Evolutionary conservation across 1,140 invertebrate genomes (phyloP).

Genomic region (Meloidogyne floridensis): DNA sequence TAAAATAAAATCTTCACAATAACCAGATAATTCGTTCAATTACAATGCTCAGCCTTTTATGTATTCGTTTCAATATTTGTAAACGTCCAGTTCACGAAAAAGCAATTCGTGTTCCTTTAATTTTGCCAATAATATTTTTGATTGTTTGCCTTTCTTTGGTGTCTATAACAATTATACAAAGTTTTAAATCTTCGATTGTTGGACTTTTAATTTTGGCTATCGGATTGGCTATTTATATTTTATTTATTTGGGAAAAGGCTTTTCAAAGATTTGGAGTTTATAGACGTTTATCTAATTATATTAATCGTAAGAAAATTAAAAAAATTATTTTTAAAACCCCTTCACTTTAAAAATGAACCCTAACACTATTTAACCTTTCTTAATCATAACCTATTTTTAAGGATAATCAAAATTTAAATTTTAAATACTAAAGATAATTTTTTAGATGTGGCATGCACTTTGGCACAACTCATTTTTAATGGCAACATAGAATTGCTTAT

Average conservation of each 20-base stretch:
- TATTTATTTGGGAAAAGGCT: slow-evolving; percentile 34
- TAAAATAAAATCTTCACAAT: not conserved
- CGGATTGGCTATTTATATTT: slow-evolving; percentile 25
- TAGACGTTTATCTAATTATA: slow-evolving; percentile 15
- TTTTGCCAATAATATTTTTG: slow-evolving; percentile 51
- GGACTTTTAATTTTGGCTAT: slow-evolving; percentile 28
- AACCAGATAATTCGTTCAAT: slow-evolving; percentile 35
- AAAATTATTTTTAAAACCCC: not conserved
- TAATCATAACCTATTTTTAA: too few species aligned
- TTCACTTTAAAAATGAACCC: too few species aligned
- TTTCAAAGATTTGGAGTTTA: slow-evolving; percentile 20
- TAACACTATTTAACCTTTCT: too few species aligned
- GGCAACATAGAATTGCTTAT: slow-evolving; percentile 17
- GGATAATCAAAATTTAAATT: too few species aligned
- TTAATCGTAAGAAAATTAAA: slow-evolving; percentile 28
- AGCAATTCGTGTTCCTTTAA: slow-evolving; percentile 45
- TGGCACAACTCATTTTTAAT: slow-evolving; percentile 23
- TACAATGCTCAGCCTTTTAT: slow-evolving; percentile 51
- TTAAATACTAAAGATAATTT: too few species aligned
- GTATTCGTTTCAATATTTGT: slow-evolving; percentile 39
- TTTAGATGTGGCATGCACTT: slow-evolving; percentile 8
- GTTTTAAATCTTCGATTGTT: slow-evolving; percentile 33
- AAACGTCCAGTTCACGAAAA: slow-evolving; percentile 43
- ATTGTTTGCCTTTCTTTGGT: slow-evolving; percentile 41
- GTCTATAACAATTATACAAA: slow-evolving; percentile 42